Base-by-base conservation (phyloP, 2,888 invertebrate genomes). In the Leptarthrus brevirostris region DNA sequence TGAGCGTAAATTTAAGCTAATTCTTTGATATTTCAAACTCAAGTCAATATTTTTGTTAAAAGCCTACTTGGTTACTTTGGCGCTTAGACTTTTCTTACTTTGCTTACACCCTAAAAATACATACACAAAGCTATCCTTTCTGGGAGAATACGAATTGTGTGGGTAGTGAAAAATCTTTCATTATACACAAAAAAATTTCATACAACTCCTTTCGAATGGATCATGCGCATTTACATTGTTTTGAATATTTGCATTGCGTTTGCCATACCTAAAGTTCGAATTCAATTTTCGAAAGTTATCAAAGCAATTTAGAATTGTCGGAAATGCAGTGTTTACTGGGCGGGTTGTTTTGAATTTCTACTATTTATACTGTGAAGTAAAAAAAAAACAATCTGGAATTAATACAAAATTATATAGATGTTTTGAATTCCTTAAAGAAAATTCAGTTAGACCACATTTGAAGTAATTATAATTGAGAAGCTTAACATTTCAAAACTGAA, bases 231-330 rank as follows among this genome's bases (percentile, higher is more conserved):
- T 69, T 56, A 16, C 44, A 74, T 72, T 75, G 75, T 75, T 75
- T 75, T 75, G 75, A 75, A 75, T 74, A 75, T 75, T 75, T 75
- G 75, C 74, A 75, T 74, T 75, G 69, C 72, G 75, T 44, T 56
- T 74, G 52, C 52, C 18, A 34, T 70, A 53, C 34, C 34, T 16
- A 53, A 18, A 8, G 16, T 70, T 70, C 30, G 49, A 16, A 49
- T 18, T 49, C 47, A 36, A 70, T 36, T 34, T 53, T 52, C 53
- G 22, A 12, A 22, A 18, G n/a, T 66, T 47, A 8, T 26, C n/a
- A 10, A 14, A 26, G 47, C n/a, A 14, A 40, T 66, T 24, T 44
- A 14, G 47, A 66, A 47, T 0, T 18, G 20, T 22, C 18, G 53
- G 2, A 20, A 20, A 5, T 22, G 3, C 18, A 53, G 22, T 10